Evolutionary conservation across 2,113 vertebrate species (phyloP), one percentile per base, ranked within the genome.

Genomic region (Cardinalis cardinalis): DNA sequence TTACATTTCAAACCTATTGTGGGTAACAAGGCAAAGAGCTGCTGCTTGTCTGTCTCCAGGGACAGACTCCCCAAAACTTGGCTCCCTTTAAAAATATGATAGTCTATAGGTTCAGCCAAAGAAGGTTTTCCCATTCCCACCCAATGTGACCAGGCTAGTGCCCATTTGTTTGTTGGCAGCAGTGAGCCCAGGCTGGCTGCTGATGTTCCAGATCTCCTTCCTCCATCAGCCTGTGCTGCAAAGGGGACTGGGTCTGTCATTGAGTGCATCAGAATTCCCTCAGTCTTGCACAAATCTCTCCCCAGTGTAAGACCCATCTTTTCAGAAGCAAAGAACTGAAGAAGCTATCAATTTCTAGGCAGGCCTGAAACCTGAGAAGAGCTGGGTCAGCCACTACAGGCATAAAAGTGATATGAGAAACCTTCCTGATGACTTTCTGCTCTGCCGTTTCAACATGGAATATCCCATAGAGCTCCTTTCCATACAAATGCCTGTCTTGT

Each of bases 311-410:
- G 90, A 3, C 7, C 12, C 48, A 40, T 43, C 15, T 78, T 71
- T 93, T 76, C 72, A 77, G 80, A 95, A 96, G 68, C 74, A 65
- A 94, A 82, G 93, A 82, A 73, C 41, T 32, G 13, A 32, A 55
- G 52, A 55, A 90, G 36, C 69, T 90, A 88, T 64, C 20, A 41
- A 6, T 58, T 82, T 85, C 15, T 59, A 85, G 92, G 71, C 83
- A 93, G 92, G 87, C 65, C 15, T 56, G 87, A 95, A 95, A 94
- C 77, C 84, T 87, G 84, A 95, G 88, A 82, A 58, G 81, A 96
- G 56, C 20, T 10, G 7, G 24, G 31, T 52, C 19, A 5, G 53
- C 40, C 48, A 17, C 8, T 61, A 20, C 13, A 14, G 0, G 2
- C 7, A 4, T 41, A 49, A 26, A 26, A 14, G 23, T 36, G 6